Percentiles rank a stretch among this genome's conserved stretches.
phyloP scores from a whole-genome alignment of 92 coral and sea anemone species.

The Porites rus region DNA sequence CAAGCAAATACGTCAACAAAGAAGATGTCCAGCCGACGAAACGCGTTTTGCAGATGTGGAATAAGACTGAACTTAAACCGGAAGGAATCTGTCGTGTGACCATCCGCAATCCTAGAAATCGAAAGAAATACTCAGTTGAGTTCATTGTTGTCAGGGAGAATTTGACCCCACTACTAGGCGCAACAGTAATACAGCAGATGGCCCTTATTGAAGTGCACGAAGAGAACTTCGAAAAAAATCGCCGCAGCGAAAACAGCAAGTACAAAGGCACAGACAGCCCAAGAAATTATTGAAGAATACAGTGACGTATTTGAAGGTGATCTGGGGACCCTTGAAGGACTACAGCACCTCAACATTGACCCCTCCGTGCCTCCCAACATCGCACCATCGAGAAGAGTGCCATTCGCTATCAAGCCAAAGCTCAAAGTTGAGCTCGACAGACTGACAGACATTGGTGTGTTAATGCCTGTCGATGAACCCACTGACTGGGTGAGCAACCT shows the following conservation, averaged over 20 bases:
- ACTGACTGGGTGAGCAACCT: too few relatives aligned
- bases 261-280: too few relatives aligned
- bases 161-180: constrained; percentile 51
- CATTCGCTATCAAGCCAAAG: constrained; percentile 31
- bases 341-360: constrained; percentile 40
- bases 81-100: not conserved
- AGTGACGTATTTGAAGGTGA: too few relatives aligned
- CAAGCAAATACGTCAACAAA: not conserved
- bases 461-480: too few relatives aligned
- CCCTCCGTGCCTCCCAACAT: constrained; percentile 38
- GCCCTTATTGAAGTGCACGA: constrained; percentile 13
- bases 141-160: constrained; percentile 32
- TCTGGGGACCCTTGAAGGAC: too few relatives aligned
- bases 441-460: too few relatives aligned
- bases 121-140: constrained; percentile 41
- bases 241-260: not conserved
- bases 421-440: too few relatives aligned
- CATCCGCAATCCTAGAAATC: not conserved
- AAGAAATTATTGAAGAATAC: too few relatives aligned
- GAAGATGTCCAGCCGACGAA: not conserved
- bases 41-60: not conserved
- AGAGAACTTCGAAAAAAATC: constrained; percentile 30
- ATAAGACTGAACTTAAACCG: not conserved
- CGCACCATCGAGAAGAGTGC: constrained; percentile 38
- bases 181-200: constrained; percentile 48